Evolutionary conservation across 35 echinoderm and acorn worm genomes (phyloP), one percentile per base, ranked within the genome.

Genomic region (Lytechinus variegatus): DNA sequence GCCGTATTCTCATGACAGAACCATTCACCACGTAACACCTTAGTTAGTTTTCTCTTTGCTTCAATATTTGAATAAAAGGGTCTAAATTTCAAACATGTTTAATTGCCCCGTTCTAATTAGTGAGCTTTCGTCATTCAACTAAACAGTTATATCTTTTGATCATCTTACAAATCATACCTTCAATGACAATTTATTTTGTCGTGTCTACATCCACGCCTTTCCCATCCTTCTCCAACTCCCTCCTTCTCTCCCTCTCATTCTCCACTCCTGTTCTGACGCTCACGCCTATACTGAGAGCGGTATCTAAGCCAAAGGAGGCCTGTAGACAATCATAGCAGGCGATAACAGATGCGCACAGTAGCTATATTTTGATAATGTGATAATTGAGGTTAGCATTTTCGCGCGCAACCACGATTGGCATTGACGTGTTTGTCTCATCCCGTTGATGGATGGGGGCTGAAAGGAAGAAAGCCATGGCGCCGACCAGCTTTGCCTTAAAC

Each of bases 281-380:
- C 33, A 44, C 33, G 33, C 33, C 33, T 44, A 79, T 79, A 79
- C 16, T 4, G n/a, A 79, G 4, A 79, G 66, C 66, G 8, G 66
- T 79, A 79, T 79, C 66, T 24, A 16, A 79, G 66, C 66, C 66
- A 79, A 7, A 79, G 66, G 3, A 16, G 1, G 66, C 66, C 66
- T 79, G n/a, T 24, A 79, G 19, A 24, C n/a, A 79, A 79, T 79
- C 66, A n/a, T 79, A 79, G 66, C 19, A n/a, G 66, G 66, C 66
- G 66, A 79, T 79, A 79, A 79, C 66, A 79, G 66, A 79, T 79
- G 66, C 66, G 19, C 66, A 79, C 16, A 79, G 66, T 79, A 79
- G 66, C 66, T n/a, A 79, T 79, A 79, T 79, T 79, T 79, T 79
- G 66, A 79, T 79, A 79, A 79, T 79, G 66, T 79, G 66, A 79